Evolutionary conservation across 53 echinoderm and acorn worm genomes (phyloP).

Genomic region (Paracentrotus lividus): DNA sequence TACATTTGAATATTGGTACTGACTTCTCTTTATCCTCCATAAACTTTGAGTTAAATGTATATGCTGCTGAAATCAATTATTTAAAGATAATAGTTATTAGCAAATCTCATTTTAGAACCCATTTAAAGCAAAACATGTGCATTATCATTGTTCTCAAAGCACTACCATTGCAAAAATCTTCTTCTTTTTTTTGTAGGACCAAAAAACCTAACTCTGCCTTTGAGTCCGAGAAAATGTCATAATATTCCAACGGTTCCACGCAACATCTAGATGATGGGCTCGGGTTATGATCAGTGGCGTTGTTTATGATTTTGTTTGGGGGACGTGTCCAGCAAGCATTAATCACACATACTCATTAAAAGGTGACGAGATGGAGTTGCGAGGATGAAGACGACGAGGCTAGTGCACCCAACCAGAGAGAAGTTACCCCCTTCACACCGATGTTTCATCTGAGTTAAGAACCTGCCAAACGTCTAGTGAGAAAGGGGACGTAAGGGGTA

Average conservation of each 20-base stretch:
- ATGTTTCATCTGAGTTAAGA: not conserved
- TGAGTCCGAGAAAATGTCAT: not conserved
- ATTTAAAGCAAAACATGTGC: not conserved
- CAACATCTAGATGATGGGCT: not conserved
- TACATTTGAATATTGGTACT: too few species aligned
- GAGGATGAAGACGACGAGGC: slow-evolving; percentile 15
- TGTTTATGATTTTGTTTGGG: slow-evolving; percentile 62
- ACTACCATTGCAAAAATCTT: not conserved
- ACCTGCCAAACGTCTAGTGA: too few species aligned
- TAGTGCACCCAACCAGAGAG: slow-evolving; percentile 2
- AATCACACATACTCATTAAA: slow-evolving; percentile 64
- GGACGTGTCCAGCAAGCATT: slow-evolving; percentile 45
- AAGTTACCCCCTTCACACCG: not conserved
- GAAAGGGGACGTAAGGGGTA: too few species aligned
- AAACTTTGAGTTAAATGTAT: not conserved
- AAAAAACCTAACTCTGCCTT: not conserved
- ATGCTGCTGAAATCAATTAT: not conserved
- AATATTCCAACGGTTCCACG: slow-evolving; percentile 6
- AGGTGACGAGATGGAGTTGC: slow-evolving; percentile 47
- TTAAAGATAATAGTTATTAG: not conserved
- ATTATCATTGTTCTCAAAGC: not conserved
- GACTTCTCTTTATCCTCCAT: not conserved
- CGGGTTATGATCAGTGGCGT: slow-evolving; percentile 16
- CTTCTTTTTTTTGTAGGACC: not conserved
- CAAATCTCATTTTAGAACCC: not conserved